A percentile compares a stretch with the other conserved stretches of the same genome.
Evolutionary conservation across 2,797 vertebrate genomes (phyloP).

Genomic region (Characodon lateralis): DNA sequence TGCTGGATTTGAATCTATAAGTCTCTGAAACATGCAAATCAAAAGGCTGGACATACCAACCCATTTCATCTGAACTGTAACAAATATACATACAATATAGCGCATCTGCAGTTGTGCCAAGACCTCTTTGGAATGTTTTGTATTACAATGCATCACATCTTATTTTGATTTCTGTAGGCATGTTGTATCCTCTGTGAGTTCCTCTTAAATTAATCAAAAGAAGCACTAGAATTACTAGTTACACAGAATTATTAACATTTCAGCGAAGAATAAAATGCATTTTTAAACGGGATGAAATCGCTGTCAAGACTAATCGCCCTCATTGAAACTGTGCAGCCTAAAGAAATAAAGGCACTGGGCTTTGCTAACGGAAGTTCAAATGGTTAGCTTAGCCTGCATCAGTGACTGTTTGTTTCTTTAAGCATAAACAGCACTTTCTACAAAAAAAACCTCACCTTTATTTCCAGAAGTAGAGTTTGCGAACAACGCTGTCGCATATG

Average conservation of each 20-base stretch:
- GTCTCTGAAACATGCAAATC: background rate
- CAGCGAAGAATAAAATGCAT: background rate
- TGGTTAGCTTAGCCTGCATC: background rate
- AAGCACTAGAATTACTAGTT: background rate
- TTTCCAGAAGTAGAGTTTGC: slow-evolving; percentile 22
- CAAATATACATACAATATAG: no score
- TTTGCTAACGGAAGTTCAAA: background rate
- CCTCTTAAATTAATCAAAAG: background rate
- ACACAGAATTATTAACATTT: background rate
- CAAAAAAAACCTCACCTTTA: slow-evolving; percentile 56
- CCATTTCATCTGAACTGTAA: background rate
- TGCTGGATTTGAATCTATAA: background rate
- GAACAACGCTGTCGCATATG: slow-evolving; percentile 50
- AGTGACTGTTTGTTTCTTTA: background rate
- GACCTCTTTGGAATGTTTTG: background rate
- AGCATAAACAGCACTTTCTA: background rate
- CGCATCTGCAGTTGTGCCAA: background rate
- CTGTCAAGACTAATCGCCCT: background rate
- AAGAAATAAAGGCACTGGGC: background rate
- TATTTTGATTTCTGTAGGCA: background rate
- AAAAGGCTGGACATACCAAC: background rate
- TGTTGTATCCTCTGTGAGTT: background rate
- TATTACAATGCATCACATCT: background rate
- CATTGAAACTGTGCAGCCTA: background rate
- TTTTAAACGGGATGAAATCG: background rate